phyloP scores from a whole-genome alignment of 2,113 vertebrate genomes.

The Cyprinus carpio region DNA sequence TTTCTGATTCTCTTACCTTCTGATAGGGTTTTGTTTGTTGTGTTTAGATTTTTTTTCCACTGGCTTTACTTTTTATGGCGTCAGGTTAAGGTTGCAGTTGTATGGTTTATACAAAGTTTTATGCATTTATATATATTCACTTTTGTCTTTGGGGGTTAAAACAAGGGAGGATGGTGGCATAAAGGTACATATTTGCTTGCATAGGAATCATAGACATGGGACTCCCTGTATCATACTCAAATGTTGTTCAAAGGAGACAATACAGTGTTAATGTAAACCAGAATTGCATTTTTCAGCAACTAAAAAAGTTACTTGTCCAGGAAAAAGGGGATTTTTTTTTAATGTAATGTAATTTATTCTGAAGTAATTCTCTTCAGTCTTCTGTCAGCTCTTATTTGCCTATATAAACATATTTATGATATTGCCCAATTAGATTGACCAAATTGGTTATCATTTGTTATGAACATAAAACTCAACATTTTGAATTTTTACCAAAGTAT shows the following conservation, averaged over 20 bases:
- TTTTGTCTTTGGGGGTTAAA: not conserved
- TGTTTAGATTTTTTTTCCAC: not conserved
- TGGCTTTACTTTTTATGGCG: not conserved
- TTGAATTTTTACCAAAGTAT: too few relatives aligned
- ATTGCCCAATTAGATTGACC: too few relatives aligned
- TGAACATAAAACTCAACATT: too few relatives aligned
- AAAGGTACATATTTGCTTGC: not conserved
- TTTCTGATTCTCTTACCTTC: not conserved
- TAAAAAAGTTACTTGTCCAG: too few relatives aligned
- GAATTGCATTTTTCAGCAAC: not conserved
- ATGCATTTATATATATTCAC: not conserved
- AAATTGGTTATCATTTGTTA: too few relatives aligned
- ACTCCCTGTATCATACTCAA: not conserved
- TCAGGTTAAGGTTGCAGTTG: not conserved
- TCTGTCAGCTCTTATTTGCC: too few relatives aligned
- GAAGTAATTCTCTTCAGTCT: too few relatives aligned
- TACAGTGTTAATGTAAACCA: not conserved
- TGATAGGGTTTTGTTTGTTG: not conserved
- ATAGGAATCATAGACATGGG: not conserved
- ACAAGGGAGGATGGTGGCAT: not conserved
- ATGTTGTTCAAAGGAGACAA: not conserved
- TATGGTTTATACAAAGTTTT: not conserved
- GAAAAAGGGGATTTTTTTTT: too few relatives aligned
- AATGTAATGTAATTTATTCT: too few relatives aligned
- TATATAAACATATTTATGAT: too few relatives aligned